phyloP scores from a whole-genome alignment of 92 coral and sea anemone species.

The Plumapathes pennacea region DNA sequence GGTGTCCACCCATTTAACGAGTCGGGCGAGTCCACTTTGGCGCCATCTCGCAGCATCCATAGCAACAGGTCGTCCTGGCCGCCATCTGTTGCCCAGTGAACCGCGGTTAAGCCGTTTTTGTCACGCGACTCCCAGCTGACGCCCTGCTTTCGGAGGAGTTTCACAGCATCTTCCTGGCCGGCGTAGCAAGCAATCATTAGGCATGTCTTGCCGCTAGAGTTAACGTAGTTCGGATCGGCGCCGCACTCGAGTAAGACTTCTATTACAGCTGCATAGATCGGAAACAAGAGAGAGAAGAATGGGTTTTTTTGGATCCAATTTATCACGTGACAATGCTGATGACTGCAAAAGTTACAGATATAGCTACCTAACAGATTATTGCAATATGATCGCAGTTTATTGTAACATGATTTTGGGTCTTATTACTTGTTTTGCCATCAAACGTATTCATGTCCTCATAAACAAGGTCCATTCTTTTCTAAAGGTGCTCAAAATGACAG shows the following conservation, averaged over 20 bases:
- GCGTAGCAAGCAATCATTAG: slow-evolving; percentile 89
- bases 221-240: slow-evolving; percentile 80
- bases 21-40: slow-evolving; percentile 80
- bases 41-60: slow-evolving; percentile 79
- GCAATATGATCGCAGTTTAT: no score
- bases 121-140: slow-evolving; percentile 84
- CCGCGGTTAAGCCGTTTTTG: slow-evolving; percentile 91
- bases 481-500: no score
- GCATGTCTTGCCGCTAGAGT: slow-evolving; percentile 78
- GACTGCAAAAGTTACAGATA: no score
- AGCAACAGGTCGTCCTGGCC: slow-evolving; percentile 88
- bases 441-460: no score
- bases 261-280: slow-evolving; percentile 55
- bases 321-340: no score
- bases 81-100: slow-evolving; percentile 99
- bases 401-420: no score
- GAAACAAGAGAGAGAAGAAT: background rate
- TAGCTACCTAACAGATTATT: no score
- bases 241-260: slow-evolving; percentile 79
- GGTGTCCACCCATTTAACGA: slow-evolving; percentile 86
- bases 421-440: no score
- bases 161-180: slow-evolving; percentile 82
- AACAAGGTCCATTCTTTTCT: no score
- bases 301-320: no score
- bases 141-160: slow-evolving; percentile 72